Evolutionary conservation across 2,797 vertebrate genomes (phyloP), one percentile per base, ranked within the genome.

Genomic region (Myotis vivesi): DNA sequence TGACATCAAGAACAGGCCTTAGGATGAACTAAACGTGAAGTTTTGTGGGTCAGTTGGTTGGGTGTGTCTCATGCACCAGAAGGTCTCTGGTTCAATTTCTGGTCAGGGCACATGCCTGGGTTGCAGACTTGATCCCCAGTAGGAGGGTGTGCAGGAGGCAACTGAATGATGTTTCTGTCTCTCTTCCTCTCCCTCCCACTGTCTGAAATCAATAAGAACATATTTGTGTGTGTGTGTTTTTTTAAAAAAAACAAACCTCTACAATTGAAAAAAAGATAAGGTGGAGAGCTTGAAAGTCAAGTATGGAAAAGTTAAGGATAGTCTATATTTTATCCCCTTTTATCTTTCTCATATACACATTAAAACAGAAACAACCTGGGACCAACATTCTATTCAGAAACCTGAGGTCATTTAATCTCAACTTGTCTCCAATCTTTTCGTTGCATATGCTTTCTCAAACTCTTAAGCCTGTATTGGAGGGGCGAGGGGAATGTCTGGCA

Each of bases 381-480:
- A 81, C 16, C 17, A 76, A 88, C 7, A 68, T 92, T 94, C 46
- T 89, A 11, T 93, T 91, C 28, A 62, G 23, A 94, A 86, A 79
- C 17, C 5, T 64, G n/a, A 69, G 68, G 4, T 33, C 68, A 57
- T 77, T 75, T 72, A 77, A 51, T 46, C n/a, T 72, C 33, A 89
- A 57, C 5, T 41, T 76, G 38, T 64, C 49, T 91, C 44, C 69
- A 83, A 44, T 80, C 85, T 38, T 82, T 88, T 85, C 17, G 41
- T 33, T 6, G 8, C 36, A n/a, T 44, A 64, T 59, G 23, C 22
- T 51, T 80, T 91, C 49, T 77, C 72, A 73, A 94, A 82, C 64
- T 88, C 44, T 62, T 22, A 92, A 76, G 6, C 17, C 6, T 83
- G n/a, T 66, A 11, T 79, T 92, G 12, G 2, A 28, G 25, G 25